Base-by-base conservation (phyloP, 2,113 vertebrate genomes). In the Pogona vitticeps region DNA sequence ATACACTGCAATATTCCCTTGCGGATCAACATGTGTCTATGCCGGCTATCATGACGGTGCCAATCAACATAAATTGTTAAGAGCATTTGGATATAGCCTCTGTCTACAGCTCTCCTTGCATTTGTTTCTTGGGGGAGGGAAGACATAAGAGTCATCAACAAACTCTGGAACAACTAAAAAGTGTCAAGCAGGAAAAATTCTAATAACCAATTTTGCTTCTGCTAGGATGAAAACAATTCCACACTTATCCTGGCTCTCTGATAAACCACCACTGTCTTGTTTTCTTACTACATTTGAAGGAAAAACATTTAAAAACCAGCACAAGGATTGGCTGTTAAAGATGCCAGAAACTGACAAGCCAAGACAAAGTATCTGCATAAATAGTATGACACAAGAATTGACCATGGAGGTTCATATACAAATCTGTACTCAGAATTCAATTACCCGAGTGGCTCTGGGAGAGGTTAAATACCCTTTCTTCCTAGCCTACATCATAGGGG, bases 1-100 rank as follows among this genome's bases (percentile, higher is more conserved):
- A 99, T 97, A 94, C 98, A 98, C 93, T 97, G 97, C 86, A 99
- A 96, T 90, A 99, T 96, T 90, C 98, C 98, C 94, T 98, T 99
- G 76, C 99, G 98, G 88, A 99, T 98, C 86, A 98, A 95, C 96
- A 98, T 97, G 78, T 99, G 98, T 85, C 98, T 96, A 88, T 99
- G 98, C 13, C 98, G 97, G 14, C 95, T 97, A 95, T 99, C 99
- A 59, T 99, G 98, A 61, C 96, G 97, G 88, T 99, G 99, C 99
- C 99, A 99, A 95, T 99, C 99, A 93, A 98, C 94, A 94, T 99
- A 99, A 90, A 98, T 95, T 1, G 96, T 91, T 88, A 99, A 96
- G 94, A 99, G 96, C 84, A 96, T 88, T 17, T 98, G 96, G 67
- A 99, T 96, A n/a, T 98, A 97, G 89, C 95, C 97, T 91, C 96